Evolutionary conservation across 2,888 invertebrate genomes (phyloP), one percentile per base, ranked within the genome.

Genomic region (Coelopa pilipes): DNA sequence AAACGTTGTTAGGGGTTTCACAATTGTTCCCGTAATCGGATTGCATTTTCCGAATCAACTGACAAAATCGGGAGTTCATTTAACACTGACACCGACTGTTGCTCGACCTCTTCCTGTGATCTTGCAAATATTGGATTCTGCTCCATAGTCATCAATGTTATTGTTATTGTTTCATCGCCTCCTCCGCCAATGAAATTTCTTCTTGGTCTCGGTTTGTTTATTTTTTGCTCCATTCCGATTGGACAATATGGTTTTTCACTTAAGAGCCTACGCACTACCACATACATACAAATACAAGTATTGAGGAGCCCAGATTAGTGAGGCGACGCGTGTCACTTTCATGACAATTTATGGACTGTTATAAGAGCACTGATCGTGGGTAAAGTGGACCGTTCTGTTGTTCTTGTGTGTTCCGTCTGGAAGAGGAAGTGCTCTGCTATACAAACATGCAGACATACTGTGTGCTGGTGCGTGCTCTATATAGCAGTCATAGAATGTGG

Each of bases 131-230:
- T 59, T 9, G 12, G 5, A 21, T 21, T 21, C 21, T 34, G 34
- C 34, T 34, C 34, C 34, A 7, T 34, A 2, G 7, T 17, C 15
- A 46, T 45, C 7, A 47, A 17, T 65, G 47, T 65, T 66, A 50
- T 50, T 59, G 47, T 70, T 47, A 47, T 47, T 46, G 47, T 15
- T 47, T 46, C 19, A 17, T 7, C 24, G 24, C 17, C n/a, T 13
- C 21, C 17, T 65, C 45, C 19, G 59, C 69, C 69, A 65, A 74
- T 66, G 55, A 71, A 15, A 65, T 55, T 68, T 53, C 49, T n/a
- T 34, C 72, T 72, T 55, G 75, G 74, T 77, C 73, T 68, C 69
- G 57, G 55, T 76, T 46, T 75, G 73, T 75, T 76, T 74, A 57
- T 57, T 74, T 69, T 12, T 71, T 24, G 70, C 50, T 66, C 75